A percentile compares a stretch with the other conserved stretches of the same genome.
Evolutionary conservation across 23 tunicate genomes (phyloP).

Genomic region (Ciona savignyi): DNA sequence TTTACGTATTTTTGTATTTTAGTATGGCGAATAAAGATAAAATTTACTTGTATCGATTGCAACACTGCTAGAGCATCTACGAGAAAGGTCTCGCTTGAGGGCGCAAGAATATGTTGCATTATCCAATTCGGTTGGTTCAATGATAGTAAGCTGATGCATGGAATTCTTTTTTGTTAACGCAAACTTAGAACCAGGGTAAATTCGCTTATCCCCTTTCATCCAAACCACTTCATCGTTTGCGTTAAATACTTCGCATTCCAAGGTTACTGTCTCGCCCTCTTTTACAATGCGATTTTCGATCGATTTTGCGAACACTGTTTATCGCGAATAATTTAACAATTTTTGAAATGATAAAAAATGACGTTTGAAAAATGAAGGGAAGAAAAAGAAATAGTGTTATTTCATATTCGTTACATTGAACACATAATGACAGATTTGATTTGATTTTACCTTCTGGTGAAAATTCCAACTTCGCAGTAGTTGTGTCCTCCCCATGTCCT

Average conservation of each 20-base stretch:
- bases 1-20: not conserved
- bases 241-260: conserved; percentile 52
- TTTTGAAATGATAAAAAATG: not conserved
- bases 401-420: no score
- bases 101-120: conserved; percentile 79
- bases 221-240: conserved; percentile 66
- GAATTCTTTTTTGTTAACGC: conserved; percentile 25
- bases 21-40: not conserved
- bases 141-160: conserved; percentile 30
- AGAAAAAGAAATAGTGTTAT: not conserved
- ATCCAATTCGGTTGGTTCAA: conserved; percentile 51
- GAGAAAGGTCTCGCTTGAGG: conserved; percentile 28
- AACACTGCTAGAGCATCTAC: conserved; percentile 27
- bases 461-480: conserved; percentile 53
- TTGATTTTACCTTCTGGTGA: conserved; percentile 57
- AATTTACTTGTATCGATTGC: conserved; percentile 73
- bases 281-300: conserved; percentile 22
- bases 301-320: conserved; percentile 37
- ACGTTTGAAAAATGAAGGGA: not conserved
- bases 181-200: conserved; percentile 70
- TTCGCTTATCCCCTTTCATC: conserved; percentile 50
- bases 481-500: conserved; percentile 27
- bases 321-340: not conserved
- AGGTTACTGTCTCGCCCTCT: conserved; percentile 51
- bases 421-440: no score